Evolutionary conservation across 2,113 vertebrate species (phyloP).

Genomic region (Lethenteron camtschaticum): DNA sequence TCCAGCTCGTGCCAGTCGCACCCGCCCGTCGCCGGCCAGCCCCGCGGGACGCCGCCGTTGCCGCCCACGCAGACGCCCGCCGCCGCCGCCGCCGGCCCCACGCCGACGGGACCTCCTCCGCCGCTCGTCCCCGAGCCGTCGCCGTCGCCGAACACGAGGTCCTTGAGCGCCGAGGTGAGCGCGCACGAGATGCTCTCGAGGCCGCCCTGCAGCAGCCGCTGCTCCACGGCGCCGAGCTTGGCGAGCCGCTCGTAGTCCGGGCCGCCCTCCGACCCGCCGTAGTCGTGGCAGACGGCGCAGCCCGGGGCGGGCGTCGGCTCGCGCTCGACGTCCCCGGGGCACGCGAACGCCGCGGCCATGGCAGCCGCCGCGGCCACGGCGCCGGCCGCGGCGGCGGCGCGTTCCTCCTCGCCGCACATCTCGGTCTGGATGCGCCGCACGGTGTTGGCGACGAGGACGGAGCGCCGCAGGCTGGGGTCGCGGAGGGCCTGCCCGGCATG

Average conservation of each 20-base stretch:
- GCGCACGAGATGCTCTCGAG: conserved; percentile 19
- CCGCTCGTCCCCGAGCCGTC: no score
- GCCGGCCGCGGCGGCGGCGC: not conserved
- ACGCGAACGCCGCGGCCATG: not conserved
- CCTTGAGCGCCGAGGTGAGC: conserved; percentile 30
- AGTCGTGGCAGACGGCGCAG: conserved; percentile 14
- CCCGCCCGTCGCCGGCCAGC: no score
- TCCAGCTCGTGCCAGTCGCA: conserved; percentile 21
- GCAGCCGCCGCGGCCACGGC: not conserved
- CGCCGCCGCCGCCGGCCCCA: no score
- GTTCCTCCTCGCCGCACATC: conserved; percentile 10
- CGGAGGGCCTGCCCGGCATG: conserved; percentile 25
- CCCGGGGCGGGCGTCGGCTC: not conserved
- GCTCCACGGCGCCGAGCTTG: not conserved
- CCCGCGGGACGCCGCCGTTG: no score
- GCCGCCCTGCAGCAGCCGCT: conserved; percentile 14
- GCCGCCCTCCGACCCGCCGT: conserved; percentile 9
- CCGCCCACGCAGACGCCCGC: no score
- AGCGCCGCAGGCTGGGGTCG: conserved; percentile 30
- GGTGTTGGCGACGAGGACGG: conserved; percentile 44
- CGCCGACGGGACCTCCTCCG: no score
- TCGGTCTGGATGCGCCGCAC: conserved; percentile 29
- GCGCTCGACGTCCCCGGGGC: not conserved
- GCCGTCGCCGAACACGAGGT: no score
- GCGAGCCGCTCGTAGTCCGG: conserved; percentile 12